Evolutionary conservation across 2,113 vertebrate genomes (phyloP), one percentile per base, ranked within the genome.

Genomic region (Channa argus): DNA sequence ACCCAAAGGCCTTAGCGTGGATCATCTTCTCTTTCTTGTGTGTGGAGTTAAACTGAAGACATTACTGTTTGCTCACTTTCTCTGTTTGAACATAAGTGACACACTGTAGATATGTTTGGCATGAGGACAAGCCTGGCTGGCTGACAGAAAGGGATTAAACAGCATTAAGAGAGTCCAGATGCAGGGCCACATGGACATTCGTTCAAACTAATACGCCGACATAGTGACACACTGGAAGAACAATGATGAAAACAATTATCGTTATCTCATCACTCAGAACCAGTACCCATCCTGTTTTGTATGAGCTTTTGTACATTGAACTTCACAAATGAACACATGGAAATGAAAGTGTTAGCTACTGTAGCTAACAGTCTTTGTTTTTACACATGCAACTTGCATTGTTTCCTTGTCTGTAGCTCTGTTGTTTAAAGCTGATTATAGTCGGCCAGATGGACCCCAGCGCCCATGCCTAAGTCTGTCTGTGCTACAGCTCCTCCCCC

Each of bases 101-200:
- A 77, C 76, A 41, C 60, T 68, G 59, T 74, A 65, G 60, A 74
- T 61, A 9, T 49, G 86, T 52, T 38, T 83, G 78, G 84, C 64
- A 58, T 50, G 67, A 83, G 79, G 67, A 75, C 72, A 82, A 68
- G 73, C 70, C 65, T 81, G 77, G 67, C 65, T 10, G 36, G 54
- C 49, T 82, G 82, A 88, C 75, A 79, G 83, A 67, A 51, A 55
- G 56, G 90, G 92, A 94, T 93, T 94, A 93, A 88, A 82, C 69
- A 54, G 92, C 56, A 92, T 94, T 92, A 93, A 85, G 83, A 87
- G 87, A 51, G 78, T 91, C 83, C 91, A 93, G 93, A 92, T 94
- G 91, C 86, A 82, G 61, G 63, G 70, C 50, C 56, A 64, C 79
- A 82, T 63, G 73, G 85, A 87, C 81, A 89, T 82, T 84, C 41